Conservation (phyloP, 1,140 invertebrate species). For the Papilio polytes region DNA sequence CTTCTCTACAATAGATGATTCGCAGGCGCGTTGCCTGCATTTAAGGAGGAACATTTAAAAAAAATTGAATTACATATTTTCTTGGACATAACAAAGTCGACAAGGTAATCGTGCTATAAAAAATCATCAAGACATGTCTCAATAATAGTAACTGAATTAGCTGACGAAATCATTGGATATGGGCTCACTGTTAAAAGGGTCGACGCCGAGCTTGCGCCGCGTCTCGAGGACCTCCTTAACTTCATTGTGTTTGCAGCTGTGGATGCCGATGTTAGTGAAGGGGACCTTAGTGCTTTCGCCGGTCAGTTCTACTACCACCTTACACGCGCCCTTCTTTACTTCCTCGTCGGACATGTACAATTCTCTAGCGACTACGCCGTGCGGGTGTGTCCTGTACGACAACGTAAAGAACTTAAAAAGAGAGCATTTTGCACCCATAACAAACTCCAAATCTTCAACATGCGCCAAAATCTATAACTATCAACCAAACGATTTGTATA, state of each 20-base stretch:
- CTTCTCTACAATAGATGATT: background rate
- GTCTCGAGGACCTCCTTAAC: slow-evolving; percentile 93
- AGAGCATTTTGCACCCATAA: background rate
- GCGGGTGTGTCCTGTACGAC: slow-evolving; percentile 3
- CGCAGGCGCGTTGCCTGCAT: background rate
- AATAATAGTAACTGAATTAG: background rate
- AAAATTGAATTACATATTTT: background rate
- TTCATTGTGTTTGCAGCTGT: slow-evolving; percentile 88
- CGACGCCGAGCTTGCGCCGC: slow-evolving; percentile 94
- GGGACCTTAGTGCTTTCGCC: background rate
- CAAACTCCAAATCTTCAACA: background rate
- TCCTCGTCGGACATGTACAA: background rate
- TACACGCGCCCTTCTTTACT: background rate
- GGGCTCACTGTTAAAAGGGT: slow-evolving; percentile 96
- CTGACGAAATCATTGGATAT: background rate
- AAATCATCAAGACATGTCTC: background rate
- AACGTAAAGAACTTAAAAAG: background rate
- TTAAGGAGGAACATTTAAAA: background rate
- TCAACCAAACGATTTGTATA: too few relatives aligned
- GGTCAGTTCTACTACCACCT: background rate
- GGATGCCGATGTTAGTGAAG: slow-evolving; percentile 21
- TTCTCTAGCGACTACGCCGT: slow-evolving; percentile 11
- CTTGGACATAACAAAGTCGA: background rate
- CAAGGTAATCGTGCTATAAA: background rate
- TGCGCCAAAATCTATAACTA: too few relatives aligned